Evolutionary conservation across 1,140 invertebrate genomes (phyloP), one percentile per base, ranked within the genome.

Genomic region (Drosophila biarmipes): DNA sequence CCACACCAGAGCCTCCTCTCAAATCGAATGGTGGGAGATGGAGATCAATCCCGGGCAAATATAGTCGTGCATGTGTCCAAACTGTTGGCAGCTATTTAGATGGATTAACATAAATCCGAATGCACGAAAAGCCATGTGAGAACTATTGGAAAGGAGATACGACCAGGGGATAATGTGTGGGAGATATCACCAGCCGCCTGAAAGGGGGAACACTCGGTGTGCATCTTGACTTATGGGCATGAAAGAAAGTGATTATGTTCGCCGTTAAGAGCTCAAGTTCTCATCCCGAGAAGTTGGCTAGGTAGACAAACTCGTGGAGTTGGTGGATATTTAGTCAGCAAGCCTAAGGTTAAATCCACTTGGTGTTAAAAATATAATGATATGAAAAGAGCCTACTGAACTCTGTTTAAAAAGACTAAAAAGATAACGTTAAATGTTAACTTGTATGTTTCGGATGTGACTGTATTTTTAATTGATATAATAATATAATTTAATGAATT

Each of bases 21-120:
- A 37, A 34, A 2, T 42, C 49, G 37, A 19, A 43, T 21, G 38
- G 58, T 29, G 48, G 48, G 37, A 55, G 64, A 24, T 38, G 63
- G 54, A 62, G 55, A 82, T 78, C 67, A 80, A 78, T 69, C 74
- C 56, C 54, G n/a, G 57, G 48, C 78, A 87, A 85, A 86, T 86
- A 87, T 78, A 86, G 82, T 78, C 71, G 58, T 87, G 69, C 49
- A 74, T 81, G 56, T 87, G 73, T 74, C 69, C 74, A 68, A 85
- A 62, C 78, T 82, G 82, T 87, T 86, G 82, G 74, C 82, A 86
- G 82, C 78, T 82, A 86, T 86, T 86, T 87, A 87, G 81, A 81
- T 74, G 74, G 82, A 86, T 86, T 87, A 87, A 78, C 82, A 74
- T 64, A 68, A 78, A 57, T 75, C 74, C 82, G 42, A 66, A 53